Base-by-base conservation (phyloP, 2,888 invertebrate species). In the Drosophila maculinotata region DNA sequence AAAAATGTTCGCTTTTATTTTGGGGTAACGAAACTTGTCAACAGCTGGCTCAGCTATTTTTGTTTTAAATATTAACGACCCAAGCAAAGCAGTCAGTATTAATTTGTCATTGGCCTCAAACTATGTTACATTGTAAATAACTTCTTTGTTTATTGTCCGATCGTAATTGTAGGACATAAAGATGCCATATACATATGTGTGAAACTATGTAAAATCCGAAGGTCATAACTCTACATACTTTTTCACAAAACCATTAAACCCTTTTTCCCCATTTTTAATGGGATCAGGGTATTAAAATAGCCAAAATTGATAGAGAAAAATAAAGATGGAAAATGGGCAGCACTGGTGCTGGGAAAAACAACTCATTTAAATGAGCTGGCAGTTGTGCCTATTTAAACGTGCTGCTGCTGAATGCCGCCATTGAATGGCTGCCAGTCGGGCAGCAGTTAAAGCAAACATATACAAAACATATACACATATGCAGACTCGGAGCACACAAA, bases 81-180 rank as follows among this genome's bases (percentile, higher is more conserved):
- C 91, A 28, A 91, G 88, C 69, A 92, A 91, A 77, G 87, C 87
- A n/a, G 91, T 92, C 7, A 89, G 87, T 38, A 91, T 92, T 0
- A 92, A 92, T 72, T 76, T 91, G n/a, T 91, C 91, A 0, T 91
- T 91, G 93, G n/a, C n/a, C n/a, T n/a, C n/a, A n/a, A n/a, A n/a
- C n/a, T n/a, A n/a, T n/a, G n/a, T n/a, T n/a, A n/a, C n/a, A n/a
- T n/a, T n/a, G n/a, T n/a, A n/a, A n/a, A n/a, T n/a, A n/a, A n/a
- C n/a, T n/a, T n/a, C n/a, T n/a, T n/a, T n/a, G n/a, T n/a, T n/a
- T n/a, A n/a, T n/a, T n/a, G n/a, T n/a, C n/a, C n/a, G n/a, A n/a
- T n/a, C n/a, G n/a, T n/a, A n/a, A n/a, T n/a, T n/a, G n/a, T n/a
- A n/a, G n/a, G n/a, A n/a, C n/a, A n/a, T n/a, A n/a, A n/a, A n/a